Evolutionary conservation across 2,797 vertebrate genomes (phyloP).

Genomic region (Pseudochromis fuscus): DNA sequence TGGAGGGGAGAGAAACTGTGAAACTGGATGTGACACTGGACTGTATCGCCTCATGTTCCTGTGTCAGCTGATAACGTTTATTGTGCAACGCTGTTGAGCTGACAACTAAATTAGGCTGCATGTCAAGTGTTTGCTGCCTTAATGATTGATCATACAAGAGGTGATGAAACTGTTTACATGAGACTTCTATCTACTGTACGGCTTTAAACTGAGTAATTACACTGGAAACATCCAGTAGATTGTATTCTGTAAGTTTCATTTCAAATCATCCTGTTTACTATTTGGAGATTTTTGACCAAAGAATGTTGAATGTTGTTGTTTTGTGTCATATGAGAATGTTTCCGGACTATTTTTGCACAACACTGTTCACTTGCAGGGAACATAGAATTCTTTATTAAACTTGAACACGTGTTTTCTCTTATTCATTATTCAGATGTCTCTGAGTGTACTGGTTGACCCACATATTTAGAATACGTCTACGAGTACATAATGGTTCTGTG

Average conservation of each 20-base stretch:
- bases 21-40: background rate
- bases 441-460: too few species aligned
- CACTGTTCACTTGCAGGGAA: slow-evolving; percentile 5
- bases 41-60: background rate
- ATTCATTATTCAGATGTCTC: background rate
- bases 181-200: slow-evolving; percentile 7
- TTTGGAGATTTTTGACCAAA: slow-evolving; percentile 61
- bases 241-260: background rate
- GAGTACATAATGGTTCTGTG: background rate
- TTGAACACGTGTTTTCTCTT: background rate
- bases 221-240: slow-evolving; percentile 4
- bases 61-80: background rate
- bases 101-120: background rate
- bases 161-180: slow-evolving; percentile 14
- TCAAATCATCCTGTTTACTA: slow-evolving; percentile 25
- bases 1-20: background rate
- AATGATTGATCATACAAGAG: background rate
- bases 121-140: background rate
- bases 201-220: slow-evolving; percentile 2
- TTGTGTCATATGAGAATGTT: slow-evolving; percentile 20
- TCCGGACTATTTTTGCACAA: slow-evolving; percentile 41
- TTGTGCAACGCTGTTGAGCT: too few species aligned
- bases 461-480: too few species aligned
- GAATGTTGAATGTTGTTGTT: slow-evolving; percentile 35
- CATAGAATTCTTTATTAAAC: slow-evolving; percentile 32